Evolutionary conservation across 1,140 invertebrate genomes (phyloP).

Genomic region (Akabosia matsudoensis): DNA sequence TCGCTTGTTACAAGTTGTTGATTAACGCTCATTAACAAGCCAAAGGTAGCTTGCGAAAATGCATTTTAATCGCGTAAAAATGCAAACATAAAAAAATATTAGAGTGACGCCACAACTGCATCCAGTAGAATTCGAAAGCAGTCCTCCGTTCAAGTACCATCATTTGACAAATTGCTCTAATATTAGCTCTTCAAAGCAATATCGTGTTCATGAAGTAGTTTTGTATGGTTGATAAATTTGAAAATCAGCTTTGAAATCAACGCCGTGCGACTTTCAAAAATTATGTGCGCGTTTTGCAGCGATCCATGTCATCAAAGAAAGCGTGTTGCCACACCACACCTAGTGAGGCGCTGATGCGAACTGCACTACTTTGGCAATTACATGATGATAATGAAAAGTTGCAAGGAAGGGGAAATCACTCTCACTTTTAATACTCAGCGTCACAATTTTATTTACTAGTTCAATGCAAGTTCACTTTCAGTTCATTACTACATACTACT

Average conservation of each 20-base stretch:
- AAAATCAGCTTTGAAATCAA: background rate
- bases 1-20: no score
- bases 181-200: background rate
- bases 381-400: background rate
- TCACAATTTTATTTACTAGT: constrained; percentile 11
- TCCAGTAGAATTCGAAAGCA: no score
- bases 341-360: background rate
- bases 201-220: background rate
- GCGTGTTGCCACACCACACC: background rate
- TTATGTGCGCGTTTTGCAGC: background rate
- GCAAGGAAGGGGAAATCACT: constrained; percentile 24
- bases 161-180: no score
- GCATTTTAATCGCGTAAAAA: no score
- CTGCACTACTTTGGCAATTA: background rate
- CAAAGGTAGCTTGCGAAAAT: no score
- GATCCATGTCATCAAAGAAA: background rate
- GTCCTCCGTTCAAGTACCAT: no score
- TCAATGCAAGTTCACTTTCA: constrained; percentile 20
- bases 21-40: no score
- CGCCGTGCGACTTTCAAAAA: background rate
- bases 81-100: no score
- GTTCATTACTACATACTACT: background rate
- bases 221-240: background rate
- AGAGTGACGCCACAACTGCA: no score
- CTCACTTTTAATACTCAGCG: constrained; percentile 22